A percentile compares a stretch with the other conserved stretches of the same genome.
Evolutionary conservation across 1,140 invertebrate genomes (phyloP).

Genomic region (Zophobas atratus): DNA sequence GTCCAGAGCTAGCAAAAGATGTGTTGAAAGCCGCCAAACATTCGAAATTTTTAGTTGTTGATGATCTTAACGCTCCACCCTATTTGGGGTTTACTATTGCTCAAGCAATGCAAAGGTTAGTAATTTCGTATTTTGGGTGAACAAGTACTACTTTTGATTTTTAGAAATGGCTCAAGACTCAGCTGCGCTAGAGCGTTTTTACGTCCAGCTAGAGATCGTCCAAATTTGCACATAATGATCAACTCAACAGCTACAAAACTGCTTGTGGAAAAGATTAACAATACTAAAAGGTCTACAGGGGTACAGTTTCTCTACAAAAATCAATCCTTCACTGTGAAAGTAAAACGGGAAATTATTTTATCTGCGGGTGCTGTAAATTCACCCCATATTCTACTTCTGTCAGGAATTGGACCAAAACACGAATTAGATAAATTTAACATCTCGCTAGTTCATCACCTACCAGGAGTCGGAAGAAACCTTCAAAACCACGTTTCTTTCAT

Average conservation of each 20-base stretch:
- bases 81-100: slow-evolving; percentile 67
- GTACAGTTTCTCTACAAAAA: slow-evolving; percentile 70
- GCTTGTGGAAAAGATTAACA: slow-evolving; percentile 49
- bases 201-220: slow-evolving; percentile 71
- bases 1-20: slow-evolving; percentile 70
- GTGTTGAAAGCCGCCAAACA: slow-evolving; percentile 76
- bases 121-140: too few relatives aligned
- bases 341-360: slow-evolving; percentile 73
- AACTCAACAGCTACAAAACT: slow-evolving; percentile 77
- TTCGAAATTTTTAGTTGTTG: slow-evolving; percentile 70
- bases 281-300: slow-evolving; percentile 58
- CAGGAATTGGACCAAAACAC: slow-evolving; percentile 73
- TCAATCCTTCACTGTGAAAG: slow-evolving; percentile 62
- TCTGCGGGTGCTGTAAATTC: slow-evolving; percentile 74
- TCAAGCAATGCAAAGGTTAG: slow-evolving; percentile 64
- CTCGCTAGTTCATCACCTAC: slow-evolving; percentile 74
- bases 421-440: slow-evolving; percentile 71
- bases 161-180: slow-evolving; percentile 76
- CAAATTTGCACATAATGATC: slow-evolving; percentile 80
- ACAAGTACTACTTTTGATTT: slow-evolving; percentile 50
- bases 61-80: slow-evolving; percentile 74
- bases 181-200: slow-evolving; percentile 78
- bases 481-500: slow-evolving; percentile 81
- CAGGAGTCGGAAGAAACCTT: slow-evolving; percentile 83
- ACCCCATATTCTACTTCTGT: slow-evolving; percentile 73